A percentile compares a stretch with the other conserved stretches of the same genome.
Conservation (phyloP, 2,113 vertebrate species). For the Ellobius talpinus region DNA sequence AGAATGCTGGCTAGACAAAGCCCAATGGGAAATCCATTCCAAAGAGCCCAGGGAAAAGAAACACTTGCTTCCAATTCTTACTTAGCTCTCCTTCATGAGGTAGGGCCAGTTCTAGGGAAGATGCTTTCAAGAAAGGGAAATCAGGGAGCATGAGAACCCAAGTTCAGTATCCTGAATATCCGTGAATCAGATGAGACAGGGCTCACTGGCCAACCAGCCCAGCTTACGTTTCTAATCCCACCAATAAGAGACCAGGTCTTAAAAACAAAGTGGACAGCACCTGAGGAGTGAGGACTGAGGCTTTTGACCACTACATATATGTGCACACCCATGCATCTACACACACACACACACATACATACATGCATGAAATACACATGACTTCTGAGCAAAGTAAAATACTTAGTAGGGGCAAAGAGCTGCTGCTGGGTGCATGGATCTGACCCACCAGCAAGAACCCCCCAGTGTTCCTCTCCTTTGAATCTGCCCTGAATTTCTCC, state of each 20-base stretch:
- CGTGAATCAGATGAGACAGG: background rate
- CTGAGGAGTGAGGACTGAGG: background rate
- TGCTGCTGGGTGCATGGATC: background rate
- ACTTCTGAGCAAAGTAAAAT: background rate
- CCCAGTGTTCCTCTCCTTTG: background rate
- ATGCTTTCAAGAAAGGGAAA: background rate
- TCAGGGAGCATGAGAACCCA: background rate
- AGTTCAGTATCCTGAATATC: background rate
- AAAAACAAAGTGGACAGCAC: background rate
- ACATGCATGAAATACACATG: background rate
- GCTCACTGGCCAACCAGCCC: background rate
- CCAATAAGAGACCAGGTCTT: background rate
- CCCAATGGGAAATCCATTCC: background rate
- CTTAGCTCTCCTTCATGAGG: background rate
- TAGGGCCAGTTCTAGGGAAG: background rate
- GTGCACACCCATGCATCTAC: background rate
- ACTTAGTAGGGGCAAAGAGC: background rate
- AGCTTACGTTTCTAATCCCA: background rate
- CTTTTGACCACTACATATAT: background rate
- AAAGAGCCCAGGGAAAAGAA: background rate
- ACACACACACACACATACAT: background rate
- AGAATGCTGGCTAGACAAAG: background rate
- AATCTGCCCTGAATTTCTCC: background rate
- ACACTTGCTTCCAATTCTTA: background rate
- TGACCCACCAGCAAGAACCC: background rate